A percentile compares a stretch with the other conserved stretches of the same genome.
These are phyloP conservation scores for Aulostomus chinensis DNA, from an alignment of 2,797 vertebrate genomes.

Conservation along the genomic window DNA sequence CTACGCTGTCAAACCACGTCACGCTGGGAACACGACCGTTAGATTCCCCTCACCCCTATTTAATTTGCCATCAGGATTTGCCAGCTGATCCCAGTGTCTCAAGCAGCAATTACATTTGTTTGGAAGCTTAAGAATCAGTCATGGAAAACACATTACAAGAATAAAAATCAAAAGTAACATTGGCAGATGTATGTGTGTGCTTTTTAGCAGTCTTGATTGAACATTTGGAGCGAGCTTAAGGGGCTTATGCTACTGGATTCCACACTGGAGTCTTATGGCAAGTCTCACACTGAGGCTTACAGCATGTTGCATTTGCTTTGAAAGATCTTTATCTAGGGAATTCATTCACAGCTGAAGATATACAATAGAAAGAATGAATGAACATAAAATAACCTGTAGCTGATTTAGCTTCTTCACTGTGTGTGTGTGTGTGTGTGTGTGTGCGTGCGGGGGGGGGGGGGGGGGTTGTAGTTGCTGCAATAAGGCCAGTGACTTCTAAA, in stretches of 20 bases:
- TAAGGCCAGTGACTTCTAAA: constrained; percentile 30
- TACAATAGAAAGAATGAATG: constrained; percentile 9
- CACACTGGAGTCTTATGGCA: constrained; percentile 25
- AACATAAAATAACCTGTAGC: constrained; percentile 38
- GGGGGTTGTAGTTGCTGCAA: constrained; percentile 19
- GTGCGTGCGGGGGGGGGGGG: too few relatives aligned
- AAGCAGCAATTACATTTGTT: constrained; percentile 40
- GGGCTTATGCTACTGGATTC: constrained; percentile 27
- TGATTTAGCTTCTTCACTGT: constrained; percentile 25
- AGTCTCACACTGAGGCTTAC: constrained; percentile 29
- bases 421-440: too few relatives aligned
- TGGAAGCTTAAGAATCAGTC: constrained; percentile 40
- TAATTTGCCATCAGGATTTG: constrained; percentile 46
- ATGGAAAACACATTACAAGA: constrained; percentile 29
- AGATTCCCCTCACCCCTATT: constrained; percentile 46
- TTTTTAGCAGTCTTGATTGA: constrained; percentile 40
- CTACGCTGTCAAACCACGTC: constrained; percentile 2
- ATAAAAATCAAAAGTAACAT: constrained; percentile 43
- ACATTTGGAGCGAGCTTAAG: constrained; percentile 26
- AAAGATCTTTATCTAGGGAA: constrained; percentile 36
- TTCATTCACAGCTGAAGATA: constrained; percentile 37
- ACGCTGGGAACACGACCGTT: background rate
- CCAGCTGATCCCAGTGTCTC: constrained; percentile 21
- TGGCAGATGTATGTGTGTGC: constrained; percentile 4
- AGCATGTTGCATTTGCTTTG: constrained; percentile 29